Evolutionary conservation across 2,113 vertebrate genomes (phyloP).

Genomic region (Pteruthius melanotis): DNA sequence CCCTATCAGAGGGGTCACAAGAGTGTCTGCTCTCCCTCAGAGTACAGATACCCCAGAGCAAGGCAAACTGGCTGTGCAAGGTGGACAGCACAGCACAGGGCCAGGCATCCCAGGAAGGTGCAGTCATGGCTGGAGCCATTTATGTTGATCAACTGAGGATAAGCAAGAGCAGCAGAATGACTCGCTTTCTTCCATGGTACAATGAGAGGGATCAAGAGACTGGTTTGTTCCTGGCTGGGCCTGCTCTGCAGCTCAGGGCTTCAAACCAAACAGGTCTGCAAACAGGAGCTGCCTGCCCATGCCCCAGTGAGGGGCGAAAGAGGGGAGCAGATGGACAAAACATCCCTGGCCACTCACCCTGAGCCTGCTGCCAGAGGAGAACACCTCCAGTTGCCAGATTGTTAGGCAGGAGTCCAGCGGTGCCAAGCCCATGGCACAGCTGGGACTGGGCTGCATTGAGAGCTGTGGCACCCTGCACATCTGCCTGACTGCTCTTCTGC

Average conservation of each 20-base stretch:
- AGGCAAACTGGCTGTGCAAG: not conserved
- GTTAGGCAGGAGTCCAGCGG: rapidly evolving
- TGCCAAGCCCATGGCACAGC: rapidly evolving
- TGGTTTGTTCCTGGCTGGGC: not conserved
- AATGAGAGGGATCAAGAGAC: not conserved
- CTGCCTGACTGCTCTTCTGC: not conserved
- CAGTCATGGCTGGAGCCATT: not conserved
- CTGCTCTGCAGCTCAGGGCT: not conserved
- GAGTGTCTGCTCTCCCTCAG: not conserved
- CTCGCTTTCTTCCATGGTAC: not conserved
- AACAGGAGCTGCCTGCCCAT: not conserved
- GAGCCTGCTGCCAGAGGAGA: not conserved
- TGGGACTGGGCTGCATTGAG: rapidly evolving
- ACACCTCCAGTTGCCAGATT: rapidly evolving
- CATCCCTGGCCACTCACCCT: not conserved
- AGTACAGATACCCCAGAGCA: not conserved
- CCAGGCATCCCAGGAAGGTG: not conserved
- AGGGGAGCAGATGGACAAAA: not conserved
- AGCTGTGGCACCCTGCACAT: not conserved
- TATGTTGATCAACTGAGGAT: not conserved
- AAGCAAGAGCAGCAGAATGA: not conserved
- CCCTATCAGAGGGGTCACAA: not conserved
- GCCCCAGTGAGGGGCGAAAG: rapidly evolving
- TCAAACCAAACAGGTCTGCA: not conserved
- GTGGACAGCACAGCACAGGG: not conserved